phyloP scores from a whole-genome alignment of 2,888 invertebrate species.

The Dastarcus helophoroides region DNA sequence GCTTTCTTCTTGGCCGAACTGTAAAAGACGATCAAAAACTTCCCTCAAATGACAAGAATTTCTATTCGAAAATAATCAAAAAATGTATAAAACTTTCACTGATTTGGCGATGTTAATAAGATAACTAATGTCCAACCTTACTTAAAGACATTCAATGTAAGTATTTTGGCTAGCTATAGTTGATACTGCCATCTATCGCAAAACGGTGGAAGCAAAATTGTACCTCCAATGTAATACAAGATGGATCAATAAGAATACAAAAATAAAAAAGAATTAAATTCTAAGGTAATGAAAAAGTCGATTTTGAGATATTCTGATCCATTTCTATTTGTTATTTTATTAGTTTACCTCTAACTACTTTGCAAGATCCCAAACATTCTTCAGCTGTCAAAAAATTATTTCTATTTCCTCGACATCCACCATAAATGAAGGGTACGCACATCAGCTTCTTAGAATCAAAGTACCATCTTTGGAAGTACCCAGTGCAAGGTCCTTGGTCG shows the following conservation, averaged over 20 bases:
- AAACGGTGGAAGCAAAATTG: neutral
- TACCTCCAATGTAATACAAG: neutral
- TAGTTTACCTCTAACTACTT: constrained; percentile 45
- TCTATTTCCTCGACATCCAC: constrained; percentile 79
- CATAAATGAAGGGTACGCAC: constrained; percentile 82
- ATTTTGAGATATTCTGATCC: neutral
- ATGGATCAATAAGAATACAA: neutral
- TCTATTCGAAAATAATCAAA: too few species aligned
- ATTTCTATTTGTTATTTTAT: constrained; percentile 1
- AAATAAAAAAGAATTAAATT: neutral
- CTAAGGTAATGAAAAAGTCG: neutral
- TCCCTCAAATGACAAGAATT: too few species aligned
- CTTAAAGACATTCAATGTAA: too few species aligned
- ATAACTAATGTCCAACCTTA: too few species aligned
- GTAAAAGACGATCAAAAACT: too few species aligned
- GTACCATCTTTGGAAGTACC: constrained; percentile 77
- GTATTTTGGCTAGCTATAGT: neutral
- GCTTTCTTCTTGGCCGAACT: too few species aligned
- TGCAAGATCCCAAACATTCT: constrained; percentile 66
- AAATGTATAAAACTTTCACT: too few species aligned
- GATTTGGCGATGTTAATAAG: too few species aligned
- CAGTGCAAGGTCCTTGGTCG: constrained; percentile 79
- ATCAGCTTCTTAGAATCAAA: constrained; percentile 62
- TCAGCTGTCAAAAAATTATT: constrained; percentile 80
- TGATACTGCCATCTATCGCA: constrained; percentile 2